phyloP scores from a whole-genome alignment of 2,888 invertebrate genomes.

The Microctonus brassicae region DNA sequence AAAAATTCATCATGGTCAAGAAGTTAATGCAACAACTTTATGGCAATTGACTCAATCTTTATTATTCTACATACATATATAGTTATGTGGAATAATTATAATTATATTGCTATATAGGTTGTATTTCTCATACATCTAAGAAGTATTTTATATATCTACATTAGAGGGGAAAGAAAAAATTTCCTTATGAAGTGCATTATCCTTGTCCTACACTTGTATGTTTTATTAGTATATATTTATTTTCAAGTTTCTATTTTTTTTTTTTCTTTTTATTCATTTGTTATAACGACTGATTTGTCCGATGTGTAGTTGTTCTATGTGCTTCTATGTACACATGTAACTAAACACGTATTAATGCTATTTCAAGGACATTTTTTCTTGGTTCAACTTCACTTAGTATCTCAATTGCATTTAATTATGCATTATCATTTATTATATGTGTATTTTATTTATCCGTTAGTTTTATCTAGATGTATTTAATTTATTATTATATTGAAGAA shows the following conservation, averaged over 20 bases:
- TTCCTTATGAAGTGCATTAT: slow-evolving; percentile 46
- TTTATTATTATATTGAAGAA: neutral
- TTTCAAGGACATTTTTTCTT: slow-evolving; percentile 26
- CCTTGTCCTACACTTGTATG: slow-evolving; percentile 58
- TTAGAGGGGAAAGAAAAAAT: neutral
- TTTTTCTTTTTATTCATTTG: neutral
- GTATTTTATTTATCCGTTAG: neutral
- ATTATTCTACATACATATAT: neutral
- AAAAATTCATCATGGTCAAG: neutral
- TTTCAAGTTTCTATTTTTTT: neutral
- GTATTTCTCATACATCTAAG: neutral
- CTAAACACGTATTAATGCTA: slow-evolving; percentile 17
- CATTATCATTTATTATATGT: slow-evolving; percentile 3
- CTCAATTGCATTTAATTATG: neutral
- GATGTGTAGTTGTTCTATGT: slow-evolving; percentile 4
- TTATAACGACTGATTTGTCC: slow-evolving; percentile 8
- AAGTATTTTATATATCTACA: neutral
- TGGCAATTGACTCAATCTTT: neutral
- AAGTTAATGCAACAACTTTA: neutral
- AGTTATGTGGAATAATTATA: neutral
- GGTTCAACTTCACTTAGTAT: neutral
- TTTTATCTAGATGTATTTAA: neutral
- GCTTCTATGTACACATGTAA: neutral
- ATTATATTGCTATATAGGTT: neutral
- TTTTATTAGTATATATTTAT: too few relatives aligned